Conservation (phyloP, 2,113 vertebrate genomes). For the Mesitornis unicolor region DNA sequence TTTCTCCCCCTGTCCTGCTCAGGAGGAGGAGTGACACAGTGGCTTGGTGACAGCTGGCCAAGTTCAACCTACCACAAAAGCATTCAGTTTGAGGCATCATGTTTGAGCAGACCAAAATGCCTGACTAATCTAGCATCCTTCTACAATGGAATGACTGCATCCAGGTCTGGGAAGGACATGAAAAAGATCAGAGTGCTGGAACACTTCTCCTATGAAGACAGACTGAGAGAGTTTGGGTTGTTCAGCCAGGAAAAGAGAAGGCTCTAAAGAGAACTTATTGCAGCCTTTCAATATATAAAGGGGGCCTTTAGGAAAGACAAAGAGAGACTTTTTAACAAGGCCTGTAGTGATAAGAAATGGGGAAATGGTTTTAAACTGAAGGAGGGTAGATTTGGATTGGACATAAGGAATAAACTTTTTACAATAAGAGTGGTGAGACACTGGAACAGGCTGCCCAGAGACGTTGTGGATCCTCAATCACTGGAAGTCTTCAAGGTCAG, state of each 20-base stretch:
- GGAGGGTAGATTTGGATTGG: not conserved
- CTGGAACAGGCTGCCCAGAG: no score
- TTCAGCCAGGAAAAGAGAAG: not conserved
- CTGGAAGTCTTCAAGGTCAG: no score
- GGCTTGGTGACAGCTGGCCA: not conserved
- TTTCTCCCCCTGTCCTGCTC: not conserved
- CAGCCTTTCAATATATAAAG: no score
- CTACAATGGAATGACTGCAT: accelerated
- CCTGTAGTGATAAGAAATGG: not conserved
- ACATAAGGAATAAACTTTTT: not conserved
- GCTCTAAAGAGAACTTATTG: not conserved
- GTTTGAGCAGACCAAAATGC: not conserved
- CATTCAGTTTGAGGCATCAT: not conserved
- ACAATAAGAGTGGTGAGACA: no score
- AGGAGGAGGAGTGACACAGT: not conserved
- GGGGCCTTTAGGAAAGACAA: no score
- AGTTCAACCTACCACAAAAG: not conserved
- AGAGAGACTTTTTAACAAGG: no score
- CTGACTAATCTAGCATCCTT: not conserved
- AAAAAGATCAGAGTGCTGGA: not conserved
- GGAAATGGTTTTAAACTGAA: not conserved
- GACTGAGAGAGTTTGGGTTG: not conserved
- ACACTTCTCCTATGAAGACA: not conserved
- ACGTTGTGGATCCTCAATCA: no score
- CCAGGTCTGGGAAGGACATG: not conserved